Evolutionary conservation across 2,113 vertebrate genomes (phyloP).

Genomic region (Etia nguti): DNA sequence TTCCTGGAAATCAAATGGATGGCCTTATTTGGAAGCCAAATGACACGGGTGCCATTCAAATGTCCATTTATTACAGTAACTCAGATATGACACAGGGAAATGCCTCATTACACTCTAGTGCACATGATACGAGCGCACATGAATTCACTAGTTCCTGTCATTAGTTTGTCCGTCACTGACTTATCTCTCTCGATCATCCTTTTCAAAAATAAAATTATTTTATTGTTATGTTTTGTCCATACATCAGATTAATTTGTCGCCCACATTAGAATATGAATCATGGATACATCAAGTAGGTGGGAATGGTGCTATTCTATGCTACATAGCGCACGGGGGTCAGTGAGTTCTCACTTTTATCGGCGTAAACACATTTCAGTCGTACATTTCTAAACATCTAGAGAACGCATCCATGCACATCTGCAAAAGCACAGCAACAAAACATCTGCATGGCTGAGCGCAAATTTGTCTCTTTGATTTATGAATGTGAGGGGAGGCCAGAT

Average conservation of each 20-base stretch:
- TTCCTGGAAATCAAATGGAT: conserved; percentile 29
- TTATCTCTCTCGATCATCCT: not conserved
- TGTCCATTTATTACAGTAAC: conserved; percentile 37
- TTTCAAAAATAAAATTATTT: not conserved
- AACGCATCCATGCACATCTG: not conserved
- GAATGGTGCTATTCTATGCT: not conserved
- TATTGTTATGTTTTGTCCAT: not conserved
- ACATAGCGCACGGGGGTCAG: not conserved
- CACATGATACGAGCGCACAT: not conserved
- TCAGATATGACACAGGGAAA: conserved; percentile 31
- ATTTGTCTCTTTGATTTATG: not conserved
- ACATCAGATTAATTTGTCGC: not conserved
- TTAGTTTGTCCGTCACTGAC: not conserved
- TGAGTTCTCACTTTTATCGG: not conserved
- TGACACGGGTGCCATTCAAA: conserved; percentile 21
- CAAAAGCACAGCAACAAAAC: not conserved
- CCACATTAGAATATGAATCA: not conserved
- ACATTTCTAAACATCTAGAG: not conserved
- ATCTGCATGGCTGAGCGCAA: not conserved
- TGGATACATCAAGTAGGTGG: not conserved
- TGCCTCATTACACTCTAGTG: not conserved
- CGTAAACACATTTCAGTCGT: not conserved
- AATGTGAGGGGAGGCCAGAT: not conserved
- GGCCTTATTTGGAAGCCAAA: conserved; percentile 36
- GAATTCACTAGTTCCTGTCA: not conserved